Conservation (phyloP, 2,113 vertebrate genomes). For the Cardinalis cardinalis region DNA sequence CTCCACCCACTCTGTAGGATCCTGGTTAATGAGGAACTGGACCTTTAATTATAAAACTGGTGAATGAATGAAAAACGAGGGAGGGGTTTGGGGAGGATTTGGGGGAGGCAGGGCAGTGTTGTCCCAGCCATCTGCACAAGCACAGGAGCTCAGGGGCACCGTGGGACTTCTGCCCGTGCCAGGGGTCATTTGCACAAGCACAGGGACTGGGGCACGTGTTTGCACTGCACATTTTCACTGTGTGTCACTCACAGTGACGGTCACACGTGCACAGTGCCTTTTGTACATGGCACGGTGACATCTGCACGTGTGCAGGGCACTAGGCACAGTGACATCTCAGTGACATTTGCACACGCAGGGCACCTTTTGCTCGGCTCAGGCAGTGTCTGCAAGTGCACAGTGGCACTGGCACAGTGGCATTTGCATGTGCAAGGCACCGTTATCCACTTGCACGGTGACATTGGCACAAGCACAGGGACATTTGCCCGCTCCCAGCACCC, state of each 20-base stretch:
- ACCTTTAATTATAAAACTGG: background rate
- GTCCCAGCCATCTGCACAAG: background rate
- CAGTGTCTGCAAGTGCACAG: no score
- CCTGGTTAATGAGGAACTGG: background rate
- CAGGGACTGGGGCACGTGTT: background rate
- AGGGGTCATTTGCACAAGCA: background rate
- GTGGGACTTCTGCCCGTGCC: rapidly evolving
- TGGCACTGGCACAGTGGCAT: background rate
- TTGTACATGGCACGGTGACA: background rate
- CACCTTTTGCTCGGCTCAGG: background rate
- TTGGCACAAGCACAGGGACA: background rate
- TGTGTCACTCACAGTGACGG: background rate
- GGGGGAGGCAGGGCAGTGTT: background rate
- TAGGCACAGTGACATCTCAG: background rate
- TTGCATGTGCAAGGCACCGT: background rate
- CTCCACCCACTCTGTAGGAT: background rate
- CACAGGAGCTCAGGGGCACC: background rate
- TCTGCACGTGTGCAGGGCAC: background rate
- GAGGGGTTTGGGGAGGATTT: background rate
- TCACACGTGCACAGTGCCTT: background rate
- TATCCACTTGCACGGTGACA: rapidly evolving
- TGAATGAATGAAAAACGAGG: background rate
- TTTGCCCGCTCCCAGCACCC: rapidly evolving
- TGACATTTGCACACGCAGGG: background rate
- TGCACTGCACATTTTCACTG: background rate